Evolutionary conservation across 2,113 vertebrate species (phyloP), one percentile per base, ranked within the genome.

Genomic region (Bos indicus): DNA sequence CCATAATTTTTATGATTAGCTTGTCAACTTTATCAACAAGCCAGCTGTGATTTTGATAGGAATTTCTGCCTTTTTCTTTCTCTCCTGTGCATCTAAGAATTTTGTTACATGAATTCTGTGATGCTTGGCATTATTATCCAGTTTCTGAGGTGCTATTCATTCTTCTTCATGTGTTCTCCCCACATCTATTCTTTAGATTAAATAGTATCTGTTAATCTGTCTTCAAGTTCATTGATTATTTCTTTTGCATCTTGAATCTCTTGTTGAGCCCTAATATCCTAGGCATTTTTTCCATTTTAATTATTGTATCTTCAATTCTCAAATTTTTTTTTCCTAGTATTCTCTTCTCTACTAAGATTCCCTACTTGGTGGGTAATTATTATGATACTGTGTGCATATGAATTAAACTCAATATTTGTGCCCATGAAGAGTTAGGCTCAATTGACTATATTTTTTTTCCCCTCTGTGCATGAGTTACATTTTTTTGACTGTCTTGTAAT

Each of bases 171-270:
- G 46, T 86, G 48, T 43, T 33, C 30, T 54, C 46, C 6, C 7
- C 0, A 5, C 7, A 62, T 84, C n/a, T 74, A 0, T 96, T 64
- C 46, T 77, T 83, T 40, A 88, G 43, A 12, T 40, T 85, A 23
- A 85, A 56, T 85, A n/a, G 3, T 78, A 84, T 85, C 33, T 77
- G 36, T 92, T 83, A 85, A 56, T 48, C 28, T 51, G 14, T 92
- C 52, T 95, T 94, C 7, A 86, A 89, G 25, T 62, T 96, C 43
- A 86, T 67, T 64, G 48, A 77, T 82, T 95, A 21, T 88, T 96
- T 51, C 28, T 46, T 54, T 46, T 95, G 67, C 59, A 71, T 87
- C 13, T 57, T 6, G 21, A 85, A 52, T 91, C 43, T 87, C 13
- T 6, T 83, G 1, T 83, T 95, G 56, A 95, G 19, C 26, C 51